phyloP scores from a whole-genome alignment of 2,113 vertebrate species.

The Apus apus region DNA sequence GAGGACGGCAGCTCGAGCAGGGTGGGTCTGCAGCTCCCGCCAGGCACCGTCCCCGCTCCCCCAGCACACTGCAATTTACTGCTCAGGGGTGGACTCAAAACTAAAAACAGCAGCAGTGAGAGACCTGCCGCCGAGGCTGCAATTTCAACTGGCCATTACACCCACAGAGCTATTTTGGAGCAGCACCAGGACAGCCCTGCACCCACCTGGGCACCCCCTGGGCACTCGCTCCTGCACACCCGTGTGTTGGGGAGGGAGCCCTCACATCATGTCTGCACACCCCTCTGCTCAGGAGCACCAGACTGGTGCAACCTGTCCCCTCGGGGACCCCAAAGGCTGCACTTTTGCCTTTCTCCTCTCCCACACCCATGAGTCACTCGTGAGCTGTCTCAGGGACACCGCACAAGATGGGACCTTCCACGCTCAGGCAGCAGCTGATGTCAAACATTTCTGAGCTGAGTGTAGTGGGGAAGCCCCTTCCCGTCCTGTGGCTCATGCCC shows the following conservation, averaged over 20 bases:
- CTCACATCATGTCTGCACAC: rapidly evolving
- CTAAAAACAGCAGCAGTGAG: constrained; percentile 54
- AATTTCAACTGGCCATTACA: constrained; percentile 33
- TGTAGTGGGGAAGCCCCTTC: constrained; percentile 1
- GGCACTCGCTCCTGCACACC: background rate
- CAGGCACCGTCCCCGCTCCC: background rate
- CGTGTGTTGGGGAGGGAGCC: rapidly evolving
- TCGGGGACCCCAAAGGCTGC: background rate
- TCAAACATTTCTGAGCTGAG: background rate
- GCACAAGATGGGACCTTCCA: background rate
- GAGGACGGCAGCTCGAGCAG: background rate
- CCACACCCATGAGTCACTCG: background rate
- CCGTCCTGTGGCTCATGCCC: background rate
- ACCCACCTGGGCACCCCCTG: background rate
- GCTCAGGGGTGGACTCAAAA: background rate
- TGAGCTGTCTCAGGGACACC: background rate
- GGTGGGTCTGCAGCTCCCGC: background rate
- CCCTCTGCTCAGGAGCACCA: rapidly evolving
- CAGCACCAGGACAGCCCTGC: background rate
- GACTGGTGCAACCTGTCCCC: background rate
- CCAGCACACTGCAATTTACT: background rate
- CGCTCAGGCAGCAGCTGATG: background rate
- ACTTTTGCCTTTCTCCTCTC: background rate
- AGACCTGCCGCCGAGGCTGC: background rate
- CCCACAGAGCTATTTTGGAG: constrained; percentile 33